Evolutionary conservation across 2,113 vertebrate species (phyloP).

Genomic region (Dasypus novemcinctus): DNA sequence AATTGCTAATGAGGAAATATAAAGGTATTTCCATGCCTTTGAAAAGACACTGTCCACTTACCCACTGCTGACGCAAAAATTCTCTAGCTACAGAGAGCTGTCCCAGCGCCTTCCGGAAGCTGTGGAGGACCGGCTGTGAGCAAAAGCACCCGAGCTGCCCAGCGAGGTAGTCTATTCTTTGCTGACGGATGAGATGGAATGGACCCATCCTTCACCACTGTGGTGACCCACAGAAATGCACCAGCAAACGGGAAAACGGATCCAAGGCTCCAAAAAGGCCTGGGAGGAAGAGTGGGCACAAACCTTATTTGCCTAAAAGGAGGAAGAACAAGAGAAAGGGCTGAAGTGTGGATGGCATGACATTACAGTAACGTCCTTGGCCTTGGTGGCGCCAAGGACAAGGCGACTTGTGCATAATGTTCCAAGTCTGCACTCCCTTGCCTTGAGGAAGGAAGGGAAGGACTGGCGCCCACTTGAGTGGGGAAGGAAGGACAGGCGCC

Average conservation of each 20-base stretch:
- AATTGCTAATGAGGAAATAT: background rate
- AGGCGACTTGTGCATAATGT: rapidly evolving
- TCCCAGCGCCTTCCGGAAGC: no score
- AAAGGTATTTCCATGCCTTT: background rate
- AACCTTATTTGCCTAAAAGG: background rate
- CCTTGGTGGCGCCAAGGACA: no score
- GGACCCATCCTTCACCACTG: background rate
- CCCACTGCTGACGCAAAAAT: no score
- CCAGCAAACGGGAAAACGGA: background rate
- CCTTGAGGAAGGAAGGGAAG: background rate
- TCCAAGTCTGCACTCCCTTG: background rate
- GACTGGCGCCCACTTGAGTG: background rate
- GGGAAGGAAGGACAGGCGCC: no score
- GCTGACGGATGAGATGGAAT: background rate
- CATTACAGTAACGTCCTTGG: no score
- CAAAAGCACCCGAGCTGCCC: background rate
- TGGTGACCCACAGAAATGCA: background rate
- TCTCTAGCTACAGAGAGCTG: background rate
- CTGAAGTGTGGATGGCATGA: rapidly evolving
- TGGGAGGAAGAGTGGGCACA: background rate
- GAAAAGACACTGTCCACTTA: background rate
- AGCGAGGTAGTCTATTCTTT: background rate
- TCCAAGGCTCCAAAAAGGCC: background rate
- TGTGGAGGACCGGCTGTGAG: background rate
- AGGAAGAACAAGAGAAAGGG: background rate